Evolutionary conservation across 2,797 vertebrate species (phyloP).

Genomic region (Manis crassicaudata): DNA sequence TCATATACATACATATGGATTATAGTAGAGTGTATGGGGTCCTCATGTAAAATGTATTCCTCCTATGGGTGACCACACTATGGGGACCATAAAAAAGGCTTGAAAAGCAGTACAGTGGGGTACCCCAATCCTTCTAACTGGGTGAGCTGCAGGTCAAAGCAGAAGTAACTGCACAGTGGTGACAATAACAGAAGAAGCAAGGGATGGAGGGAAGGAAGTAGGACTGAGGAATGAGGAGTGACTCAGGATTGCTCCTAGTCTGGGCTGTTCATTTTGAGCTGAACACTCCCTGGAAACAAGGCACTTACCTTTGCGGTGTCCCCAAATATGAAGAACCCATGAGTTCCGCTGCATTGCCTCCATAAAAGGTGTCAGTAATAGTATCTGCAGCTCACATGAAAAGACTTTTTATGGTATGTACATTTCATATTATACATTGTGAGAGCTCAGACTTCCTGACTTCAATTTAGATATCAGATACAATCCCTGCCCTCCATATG

Average conservation of each 20-base stretch:
- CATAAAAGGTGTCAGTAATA: background rate
- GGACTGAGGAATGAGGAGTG: background rate
- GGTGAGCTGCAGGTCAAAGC: background rate
- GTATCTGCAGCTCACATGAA: background rate
- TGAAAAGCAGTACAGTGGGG: background rate
- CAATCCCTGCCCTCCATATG: background rate
- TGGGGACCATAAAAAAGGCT: background rate
- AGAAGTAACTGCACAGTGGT: background rate
- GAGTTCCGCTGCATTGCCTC: background rate
- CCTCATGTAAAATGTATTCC: background rate
- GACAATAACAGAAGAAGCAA: background rate
- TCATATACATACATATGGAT: background rate
- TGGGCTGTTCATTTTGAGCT: background rate
- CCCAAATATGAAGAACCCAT: background rate
- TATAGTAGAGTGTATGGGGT: background rate
- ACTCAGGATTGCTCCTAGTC: background rate
- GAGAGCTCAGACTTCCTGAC: background rate
- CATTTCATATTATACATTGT: background rate
- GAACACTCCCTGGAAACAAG: background rate
- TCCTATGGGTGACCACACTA: background rate
- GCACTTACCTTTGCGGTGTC: background rate
- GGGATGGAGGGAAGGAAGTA: background rate
- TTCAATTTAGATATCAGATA: background rate
- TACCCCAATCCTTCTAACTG: background rate
- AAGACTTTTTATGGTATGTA: background rate